Base-by-base conservation (phyloP, 2,888 invertebrate genomes). In the Tortricodes alternella region DNA sequence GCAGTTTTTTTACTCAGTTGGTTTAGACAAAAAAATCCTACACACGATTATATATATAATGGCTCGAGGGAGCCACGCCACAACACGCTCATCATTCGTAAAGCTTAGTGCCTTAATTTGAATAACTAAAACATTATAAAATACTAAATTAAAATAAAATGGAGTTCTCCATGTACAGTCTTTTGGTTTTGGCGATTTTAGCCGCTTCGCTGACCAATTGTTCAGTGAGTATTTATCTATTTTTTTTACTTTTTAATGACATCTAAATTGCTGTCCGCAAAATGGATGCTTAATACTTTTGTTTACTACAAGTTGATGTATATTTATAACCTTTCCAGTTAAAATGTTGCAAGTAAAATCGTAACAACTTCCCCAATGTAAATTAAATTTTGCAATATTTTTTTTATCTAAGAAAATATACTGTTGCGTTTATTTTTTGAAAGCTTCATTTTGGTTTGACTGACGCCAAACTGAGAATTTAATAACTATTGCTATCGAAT, bases 1-100 rank as follows among this genome's bases (percentile, higher is more conserved):
- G 18, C 44, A 18, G 15, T 43, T 43, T 43, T 29, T 29, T 44
- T 44, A 27, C 24, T 8, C 9, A 44, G 29, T 29, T 44, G 44
- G n/a, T 29, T 29, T 50, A 23, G 21, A 23, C 24, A 39, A 41
- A 50, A 32, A 50, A 27, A 15, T 29, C 11, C 41, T n/a, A 6
- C 8, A 2, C 39, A 13, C 18, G 29, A n/a, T 24, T 29, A 18
- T 18, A 44, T 44, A 44, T 27, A 44, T 27, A 44, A 29, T 29
- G 44, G 29, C 16, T 7, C 29, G 18, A 2, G n/a, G 29, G 18
- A 24, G 27, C 16, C n/a, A 7, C 27, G 11, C 7, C 44, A 44
- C 29, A 38, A 9, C 29, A 21, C 35, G 18, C 8, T 37, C 11
- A 27, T 29, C 43, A 16, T 27, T 35, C 19, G 24, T 15, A 8